Conservation (phyloP, 2,888 invertebrate genomes). For the Torymus tubicola region DNA sequence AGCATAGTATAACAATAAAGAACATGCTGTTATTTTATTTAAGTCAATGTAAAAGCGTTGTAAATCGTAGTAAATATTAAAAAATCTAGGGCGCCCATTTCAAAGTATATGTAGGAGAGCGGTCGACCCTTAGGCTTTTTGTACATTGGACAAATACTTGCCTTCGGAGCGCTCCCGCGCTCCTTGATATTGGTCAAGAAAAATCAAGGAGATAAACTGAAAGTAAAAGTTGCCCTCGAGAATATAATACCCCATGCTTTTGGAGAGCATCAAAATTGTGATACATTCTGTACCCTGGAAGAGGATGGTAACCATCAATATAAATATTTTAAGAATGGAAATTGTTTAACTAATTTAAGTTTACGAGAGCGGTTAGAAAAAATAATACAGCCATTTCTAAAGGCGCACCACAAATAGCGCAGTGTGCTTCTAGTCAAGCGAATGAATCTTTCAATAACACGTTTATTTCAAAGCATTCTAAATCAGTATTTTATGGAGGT, state of each 20-base stretch:
- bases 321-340: constrained; percentile 25
- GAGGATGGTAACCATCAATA: background rate
- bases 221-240: constrained; percentile 8
- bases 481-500: constrained; percentile 41
- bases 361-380: constrained; percentile 7
- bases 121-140: too few relatives aligned
- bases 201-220: background rate
- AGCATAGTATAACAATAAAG: too few relatives aligned
- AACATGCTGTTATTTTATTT: too few relatives aligned
- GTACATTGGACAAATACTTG: too few relatives aligned
- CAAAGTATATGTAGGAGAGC: too few relatives aligned
- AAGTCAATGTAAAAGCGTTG: too few relatives aligned
- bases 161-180: too few relatives aligned
- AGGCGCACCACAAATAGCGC: constrained; percentile 7
- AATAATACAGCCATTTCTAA: constrained; percentile 20
- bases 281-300: background rate
- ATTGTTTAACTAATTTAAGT: constrained; percentile 11
- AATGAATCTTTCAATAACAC: constrained; percentile 50
- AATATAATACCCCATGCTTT: constrained; percentile 18
- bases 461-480: constrained; percentile 41
- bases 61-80: too few relatives aligned
- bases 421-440: constrained; percentile 38
- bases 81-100: too few relatives aligned
- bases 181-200: constrained; percentile 1
- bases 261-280: constrained; percentile 15